phyloP scores from a whole-genome alignment of 1,140 invertebrate genomes.

The Colletes latitarsis region DNA sequence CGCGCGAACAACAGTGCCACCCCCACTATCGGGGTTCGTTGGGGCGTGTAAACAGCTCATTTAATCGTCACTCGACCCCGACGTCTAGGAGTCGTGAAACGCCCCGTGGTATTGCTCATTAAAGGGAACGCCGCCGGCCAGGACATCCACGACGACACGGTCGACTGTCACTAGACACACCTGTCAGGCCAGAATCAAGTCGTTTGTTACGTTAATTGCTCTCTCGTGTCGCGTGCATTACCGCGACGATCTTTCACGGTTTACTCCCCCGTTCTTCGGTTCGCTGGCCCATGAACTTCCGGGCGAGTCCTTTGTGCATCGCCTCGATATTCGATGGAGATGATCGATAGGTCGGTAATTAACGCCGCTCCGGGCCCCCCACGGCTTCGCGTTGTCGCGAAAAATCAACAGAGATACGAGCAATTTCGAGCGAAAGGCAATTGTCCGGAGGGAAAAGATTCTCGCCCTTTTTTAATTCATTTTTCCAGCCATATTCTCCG shows the following conservation, averaged over 20 bases:
- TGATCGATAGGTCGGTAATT: constrained; percentile 9
- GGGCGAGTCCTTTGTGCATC: neutral
- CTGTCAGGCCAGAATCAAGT: constrained; percentile 51
- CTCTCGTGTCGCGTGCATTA: constrained; percentile 62
- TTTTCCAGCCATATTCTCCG: too few relatives aligned
- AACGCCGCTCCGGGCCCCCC: neutral
- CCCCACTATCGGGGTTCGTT: constrained; percentile 1
- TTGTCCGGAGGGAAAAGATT: neutral
- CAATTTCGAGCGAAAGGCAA: neutral
- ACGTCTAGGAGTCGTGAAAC: constrained; percentile 27
- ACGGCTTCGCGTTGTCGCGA: neutral
- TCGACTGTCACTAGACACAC: constrained; percentile 34
- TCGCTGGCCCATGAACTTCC: constrained; percentile 31
- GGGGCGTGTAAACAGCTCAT: constrained; percentile 24
- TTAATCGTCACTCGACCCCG: constrained; percentile 12
- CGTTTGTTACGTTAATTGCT: constrained; percentile 66
- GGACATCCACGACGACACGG: constrained; percentile 33
- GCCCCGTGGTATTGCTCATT: constrained; percentile 30
- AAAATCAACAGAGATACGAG: neutral
- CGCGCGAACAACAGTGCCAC: neutral
- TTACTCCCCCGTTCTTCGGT: constrained; percentile 44
- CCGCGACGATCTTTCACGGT: constrained; percentile 50
- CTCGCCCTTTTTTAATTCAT: too few relatives aligned
- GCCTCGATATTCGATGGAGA: neutral
- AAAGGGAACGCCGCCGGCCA: constrained; percentile 1